Conservation (phyloP, 2,113 vertebrate species). For the Maccullochella peelii region DNA sequence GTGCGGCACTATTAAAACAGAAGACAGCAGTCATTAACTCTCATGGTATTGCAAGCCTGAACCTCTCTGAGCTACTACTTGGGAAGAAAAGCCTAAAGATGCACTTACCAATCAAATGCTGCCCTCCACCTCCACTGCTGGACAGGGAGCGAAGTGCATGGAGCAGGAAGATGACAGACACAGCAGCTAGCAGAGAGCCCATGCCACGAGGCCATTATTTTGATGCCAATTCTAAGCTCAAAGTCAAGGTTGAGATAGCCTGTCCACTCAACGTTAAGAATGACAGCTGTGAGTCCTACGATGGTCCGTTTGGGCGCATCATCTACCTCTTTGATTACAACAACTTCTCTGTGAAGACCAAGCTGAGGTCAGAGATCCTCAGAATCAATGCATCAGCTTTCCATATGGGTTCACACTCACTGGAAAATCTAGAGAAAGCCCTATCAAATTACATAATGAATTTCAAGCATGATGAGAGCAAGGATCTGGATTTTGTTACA, state of each 20-base stretch:
- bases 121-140: slow-evolving; percentile 46
- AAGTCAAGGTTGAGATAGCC: slow-evolving; percentile 84
- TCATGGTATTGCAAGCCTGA: slow-evolving; percentile 83
- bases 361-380: slow-evolving; percentile 82
- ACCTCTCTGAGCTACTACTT: slow-evolving; percentile 83
- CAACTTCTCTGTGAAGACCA: slow-evolving; percentile 65
- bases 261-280: slow-evolving; percentile 60
- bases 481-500: slow-evolving; percentile 84
- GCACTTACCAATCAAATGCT: slow-evolving; percentile 78
- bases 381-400: slow-evolving; percentile 84
- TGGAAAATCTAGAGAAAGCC: slow-evolving; percentile 52
- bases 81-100: slow-evolving; percentile 82
- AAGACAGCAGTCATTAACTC: slow-evolving; percentile 68
- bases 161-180: slow-evolving; percentile 16
- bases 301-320: slow-evolving; percentile 81
- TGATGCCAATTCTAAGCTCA: slow-evolving; percentile 83
- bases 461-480: slow-evolving; percentile 61
- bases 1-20: slow-evolving; percentile 2
- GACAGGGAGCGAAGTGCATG: background rate
- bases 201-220: slow-evolving; percentile 84
- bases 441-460: slow-evolving; percentile 75
- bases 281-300: background rate
- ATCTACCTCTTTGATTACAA: slow-evolving; percentile 82
- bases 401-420: slow-evolving; percentile 63
- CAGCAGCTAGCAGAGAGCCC: background rate